These are phyloP conservation scores for Drosophila lacertosa DNA, from an alignment of 1,140 invertebrate genomes.

Conservation along the genomic window DNA sequence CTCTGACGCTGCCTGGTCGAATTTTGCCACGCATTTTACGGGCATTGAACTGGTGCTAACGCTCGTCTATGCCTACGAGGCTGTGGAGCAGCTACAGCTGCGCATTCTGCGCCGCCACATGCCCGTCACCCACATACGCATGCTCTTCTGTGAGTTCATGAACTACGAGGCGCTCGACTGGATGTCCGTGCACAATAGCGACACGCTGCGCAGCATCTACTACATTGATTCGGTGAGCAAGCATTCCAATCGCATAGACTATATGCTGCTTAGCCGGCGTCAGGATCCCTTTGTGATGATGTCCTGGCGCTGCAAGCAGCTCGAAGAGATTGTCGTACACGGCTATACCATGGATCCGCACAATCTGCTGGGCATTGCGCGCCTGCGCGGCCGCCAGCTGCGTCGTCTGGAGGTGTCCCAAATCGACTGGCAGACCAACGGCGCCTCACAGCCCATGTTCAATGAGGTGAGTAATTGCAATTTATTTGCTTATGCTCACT, in stretches of 20 bases:
- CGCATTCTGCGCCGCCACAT: conserved; percentile 88
- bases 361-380: conserved; percentile 89
- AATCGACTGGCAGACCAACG: conserved; percentile 83
- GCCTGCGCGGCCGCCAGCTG: conserved; percentile 87
- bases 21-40: conserved; percentile 85
- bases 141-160: conserved; percentile 89
- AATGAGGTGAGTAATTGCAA: conserved; percentile 65
- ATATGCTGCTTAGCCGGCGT: conserved; percentile 55
- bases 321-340: conserved; percentile 88
- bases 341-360: conserved; percentile 84
- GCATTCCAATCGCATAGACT: conserved; percentile 73
- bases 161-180: conserved; percentile 86
- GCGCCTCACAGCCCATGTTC: conserved; percentile 48
- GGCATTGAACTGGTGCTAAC: conserved; percentile 88
- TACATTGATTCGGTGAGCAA: conserved; percentile 88
- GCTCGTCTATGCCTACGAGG: conserved; percentile 90
- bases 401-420: conserved; percentile 88
- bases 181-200: conserved; percentile 87
- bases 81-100: conserved; percentile 86
- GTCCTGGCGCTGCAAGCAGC: conserved; percentile 89
- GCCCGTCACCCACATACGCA: conserved; percentile 90
- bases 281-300: conserved; percentile 90
- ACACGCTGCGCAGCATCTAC: conserved; percentile 88
- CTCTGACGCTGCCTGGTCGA: conserved; percentile 87
- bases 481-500: background rate